Conservation (phyloP, 92 coral and sea anemone species). For the Nematostella vectensis region DNA sequence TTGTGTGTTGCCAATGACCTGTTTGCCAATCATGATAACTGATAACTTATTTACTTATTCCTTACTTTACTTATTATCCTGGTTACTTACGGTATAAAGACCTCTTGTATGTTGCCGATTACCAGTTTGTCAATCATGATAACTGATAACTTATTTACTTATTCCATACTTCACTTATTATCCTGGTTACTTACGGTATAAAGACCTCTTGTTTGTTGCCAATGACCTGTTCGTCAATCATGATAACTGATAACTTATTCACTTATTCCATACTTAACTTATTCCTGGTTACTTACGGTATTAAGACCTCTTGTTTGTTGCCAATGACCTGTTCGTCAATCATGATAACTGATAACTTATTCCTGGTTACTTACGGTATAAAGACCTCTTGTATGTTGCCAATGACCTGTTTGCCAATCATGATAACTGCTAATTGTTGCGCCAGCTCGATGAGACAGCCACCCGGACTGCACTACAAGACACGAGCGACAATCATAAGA, state of each 20-base stretch:
- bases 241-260: too few species aligned
- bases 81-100: constrained; percentile 96
- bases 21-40: constrained; percentile 94
- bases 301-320: constrained; percentile 83
- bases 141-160: too few species aligned
- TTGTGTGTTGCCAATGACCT: constrained; percentile 85
- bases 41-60: too few species aligned
- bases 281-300: too few species aligned
- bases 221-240: constrained; percentile 92
- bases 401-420: constrained; percentile 94
- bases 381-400: constrained; percentile 93
- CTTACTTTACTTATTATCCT: too few species aligned
- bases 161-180: too few species aligned
- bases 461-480: constrained; percentile 84
- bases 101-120: constrained; percentile 90
- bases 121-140: constrained; percentile 95
- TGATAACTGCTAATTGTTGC: constrained; percentile 86
- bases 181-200: constrained; percentile 98
- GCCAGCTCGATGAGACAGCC: constrained; percentile 98
- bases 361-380: constrained; percentile 99
- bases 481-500: too few species aligned
- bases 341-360: too few species aligned
- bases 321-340: constrained; percentile 91
- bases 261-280: too few species aligned
- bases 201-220: constrained; percentile 91